Percentiles rank a stretch among this genome's conserved stretches.
phyloP scores from a whole-genome alignment of 2,113 vertebrate species.

The Triplophysa siluroides region DNA sequence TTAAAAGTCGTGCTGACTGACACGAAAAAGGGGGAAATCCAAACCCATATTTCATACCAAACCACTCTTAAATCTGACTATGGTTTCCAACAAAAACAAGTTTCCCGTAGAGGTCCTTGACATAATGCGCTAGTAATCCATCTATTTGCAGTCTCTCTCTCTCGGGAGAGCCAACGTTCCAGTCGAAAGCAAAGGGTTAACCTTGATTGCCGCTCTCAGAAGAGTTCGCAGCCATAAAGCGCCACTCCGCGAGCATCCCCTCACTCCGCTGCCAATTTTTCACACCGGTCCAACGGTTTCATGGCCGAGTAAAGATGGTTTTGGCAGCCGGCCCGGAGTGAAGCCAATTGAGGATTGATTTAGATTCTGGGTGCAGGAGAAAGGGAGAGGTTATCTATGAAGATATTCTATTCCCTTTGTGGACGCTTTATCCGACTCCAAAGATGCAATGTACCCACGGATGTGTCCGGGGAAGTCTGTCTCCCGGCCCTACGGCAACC shows the following conservation, averaged over 20 bases:
- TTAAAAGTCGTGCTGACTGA: no score
- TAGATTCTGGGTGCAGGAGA: slow-evolving; percentile 35
- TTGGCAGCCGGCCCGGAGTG: slow-evolving; percentile 62
- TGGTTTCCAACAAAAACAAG: not conserved
- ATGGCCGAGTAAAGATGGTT: slow-evolving; percentile 54
- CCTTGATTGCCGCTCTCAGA: slow-evolving; percentile 22
- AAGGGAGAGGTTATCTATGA: slow-evolving; percentile 42
- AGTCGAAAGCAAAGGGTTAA: slow-evolving; percentile 37
- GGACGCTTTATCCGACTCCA: slow-evolving; percentile 54
- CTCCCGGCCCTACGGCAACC: not conserved
- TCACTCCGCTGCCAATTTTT: slow-evolving; percentile 27
- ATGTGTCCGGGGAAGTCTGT: slow-evolving; percentile 35
- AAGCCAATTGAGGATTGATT: slow-evolving; percentile 47
- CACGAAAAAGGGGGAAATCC: not conserved
- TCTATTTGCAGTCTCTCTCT: slow-evolving; percentile 3
- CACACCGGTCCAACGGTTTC: slow-evolving; percentile 49
- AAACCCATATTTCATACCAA: not conserved
- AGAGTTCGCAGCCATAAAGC: slow-evolving; percentile 23
- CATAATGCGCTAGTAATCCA: slow-evolving; percentile 6
- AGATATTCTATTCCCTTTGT: slow-evolving; percentile 55
- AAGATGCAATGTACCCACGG: slow-evolving; percentile 57
- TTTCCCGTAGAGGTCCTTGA: not conserved
- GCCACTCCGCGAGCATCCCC: not conserved
- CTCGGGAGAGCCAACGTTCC: not conserved
- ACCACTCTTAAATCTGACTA: not conserved